Evolutionary conservation across 2,888 invertebrate species (phyloP).

Genomic region (Steinernema carpocapsae): DNA sequence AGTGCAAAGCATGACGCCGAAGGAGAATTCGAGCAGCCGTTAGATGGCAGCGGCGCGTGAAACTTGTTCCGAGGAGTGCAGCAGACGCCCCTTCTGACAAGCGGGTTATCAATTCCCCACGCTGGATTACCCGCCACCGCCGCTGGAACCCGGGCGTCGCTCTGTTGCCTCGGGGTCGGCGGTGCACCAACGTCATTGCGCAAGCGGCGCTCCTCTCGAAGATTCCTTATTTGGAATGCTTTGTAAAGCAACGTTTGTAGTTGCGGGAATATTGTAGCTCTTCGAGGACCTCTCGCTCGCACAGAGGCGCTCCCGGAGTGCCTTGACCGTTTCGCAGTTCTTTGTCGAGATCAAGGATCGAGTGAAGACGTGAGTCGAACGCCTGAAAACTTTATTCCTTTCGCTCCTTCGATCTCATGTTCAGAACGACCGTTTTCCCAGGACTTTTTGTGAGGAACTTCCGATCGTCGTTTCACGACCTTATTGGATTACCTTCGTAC

Average conservation of each 20-base stretch:
- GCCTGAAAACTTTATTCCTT: neutral
- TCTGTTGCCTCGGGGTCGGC: slow-evolving; percentile 24
- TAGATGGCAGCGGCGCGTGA: neutral
- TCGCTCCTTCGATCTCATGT: neutral
- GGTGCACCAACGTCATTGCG: slow-evolving; percentile 11
- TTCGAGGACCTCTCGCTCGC: neutral
- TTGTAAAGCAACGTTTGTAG: neutral
- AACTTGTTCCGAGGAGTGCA: slow-evolving; percentile 25
- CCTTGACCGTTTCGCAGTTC: slow-evolving; percentile 1
- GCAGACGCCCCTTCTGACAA: slow-evolving; percentile 12
- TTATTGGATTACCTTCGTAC: too few relatives aligned
- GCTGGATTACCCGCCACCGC: slow-evolving; percentile 24
- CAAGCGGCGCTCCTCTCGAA: neutral
- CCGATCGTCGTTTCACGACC: too few relatives aligned
- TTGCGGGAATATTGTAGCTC: neutral
- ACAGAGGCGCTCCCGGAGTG: neutral
- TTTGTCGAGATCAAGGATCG: slow-evolving; percentile 22
- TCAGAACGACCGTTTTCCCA: neutral
- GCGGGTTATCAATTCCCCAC: slow-evolving; percentile 33
- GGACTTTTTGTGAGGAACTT: neutral
- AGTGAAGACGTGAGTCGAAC: neutral
- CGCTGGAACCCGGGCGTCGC: neutral
- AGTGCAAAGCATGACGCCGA: neutral
- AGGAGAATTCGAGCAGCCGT: slow-evolving; percentile 10
- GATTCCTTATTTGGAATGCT: neutral